Evolutionary conservation across 1,140 invertebrate species (phyloP), one percentile per base, ranked within the genome.

Genomic region (Mycetomoellerius zeteki): DNA sequence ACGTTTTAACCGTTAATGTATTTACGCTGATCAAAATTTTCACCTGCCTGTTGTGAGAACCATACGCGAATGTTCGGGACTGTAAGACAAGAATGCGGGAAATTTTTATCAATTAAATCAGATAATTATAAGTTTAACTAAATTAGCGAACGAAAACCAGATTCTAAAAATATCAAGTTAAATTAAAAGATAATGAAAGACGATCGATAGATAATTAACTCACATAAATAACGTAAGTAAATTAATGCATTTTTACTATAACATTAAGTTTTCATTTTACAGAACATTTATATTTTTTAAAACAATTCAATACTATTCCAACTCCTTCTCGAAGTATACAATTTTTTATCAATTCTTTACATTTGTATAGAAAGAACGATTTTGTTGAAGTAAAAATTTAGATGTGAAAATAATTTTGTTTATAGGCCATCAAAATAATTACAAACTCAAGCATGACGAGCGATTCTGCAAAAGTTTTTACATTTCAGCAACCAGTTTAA

Each of bases 1-100:
- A 67, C 37, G n/a, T 73, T 84, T 60, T 73, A 58, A 75, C 16
- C 58, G 37, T 47, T 54, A 24, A 62, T 37, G 21, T 58, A 85
- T 64, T 77, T 78, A 64, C 30, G 30, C 16, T 1, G 30, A 58
- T 58, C 37, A 37, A 33, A 65, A 64, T 64, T 64, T 78, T 64
- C 60, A 77, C 58, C 72, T 64, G 71, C 30, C n/a, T 3, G 21
- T 19, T 19, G n/a, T 16, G 4, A 21, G 27, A 37, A 33, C 24
- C 37, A 21, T 7, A 30, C 30, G 19, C 30, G 7, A 52, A 43
- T 7, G 37, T 30, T 60, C 21, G 30, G 16, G 6, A 12, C 24
- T n/a, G 5, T 12, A 5, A 65, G 37, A 21, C 24, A 14, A 16
- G 19, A 47, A 62, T n/a, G 37, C n/a, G 24, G 37, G 37, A 77